Percentiles rank a stretch among this genome's conserved stretches.
These are phyloP conservation scores for Toxonevra muliebris DNA, from an alignment of 2,888 invertebrate genomes.

Conservation along the genomic window DNA sequence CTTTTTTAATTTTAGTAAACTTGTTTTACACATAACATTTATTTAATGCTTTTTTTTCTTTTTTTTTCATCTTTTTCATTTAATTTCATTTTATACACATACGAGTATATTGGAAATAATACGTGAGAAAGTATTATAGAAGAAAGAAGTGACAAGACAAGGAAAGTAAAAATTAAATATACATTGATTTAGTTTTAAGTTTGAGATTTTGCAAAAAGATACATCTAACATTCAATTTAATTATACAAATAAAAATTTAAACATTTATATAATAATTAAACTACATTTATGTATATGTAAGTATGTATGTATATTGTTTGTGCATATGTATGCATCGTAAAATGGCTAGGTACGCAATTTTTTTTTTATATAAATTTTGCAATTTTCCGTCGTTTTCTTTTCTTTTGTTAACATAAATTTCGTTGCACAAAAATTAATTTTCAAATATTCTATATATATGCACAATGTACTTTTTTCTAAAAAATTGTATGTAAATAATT, in stretches of 20 bases:
- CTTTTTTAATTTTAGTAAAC: slow-evolving; percentile 25
- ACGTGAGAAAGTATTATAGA: too few species aligned
- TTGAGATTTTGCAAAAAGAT: too few species aligned
- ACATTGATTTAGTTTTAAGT: too few species aligned
- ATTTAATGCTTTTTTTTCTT: slow-evolving; percentile 27
- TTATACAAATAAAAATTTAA: background rate
- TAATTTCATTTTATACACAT: too few species aligned
- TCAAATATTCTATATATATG: background rate
- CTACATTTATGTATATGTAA: background rate
- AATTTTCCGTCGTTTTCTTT: slow-evolving; percentile 13
- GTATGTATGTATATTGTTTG: background rate
- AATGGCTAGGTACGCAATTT: background rate
- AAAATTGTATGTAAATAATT: slow-evolving; percentile 2
- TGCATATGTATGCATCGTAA: background rate
- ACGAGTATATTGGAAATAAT: too few species aligned
- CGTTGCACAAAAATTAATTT: background rate
- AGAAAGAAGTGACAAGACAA: too few species aligned
- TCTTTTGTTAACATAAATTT: background rate
- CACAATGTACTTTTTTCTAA: background rate
- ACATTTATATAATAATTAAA: background rate
- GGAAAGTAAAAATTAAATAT: too few species aligned
- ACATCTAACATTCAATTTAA: background rate
- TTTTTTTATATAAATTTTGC: slow-evolving; percentile 24
- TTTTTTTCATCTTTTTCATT: background rate
- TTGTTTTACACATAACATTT: slow-evolving; percentile 34